Conservation (phyloP, 2,888 invertebrate species). For the Nomada flava region DNA sequence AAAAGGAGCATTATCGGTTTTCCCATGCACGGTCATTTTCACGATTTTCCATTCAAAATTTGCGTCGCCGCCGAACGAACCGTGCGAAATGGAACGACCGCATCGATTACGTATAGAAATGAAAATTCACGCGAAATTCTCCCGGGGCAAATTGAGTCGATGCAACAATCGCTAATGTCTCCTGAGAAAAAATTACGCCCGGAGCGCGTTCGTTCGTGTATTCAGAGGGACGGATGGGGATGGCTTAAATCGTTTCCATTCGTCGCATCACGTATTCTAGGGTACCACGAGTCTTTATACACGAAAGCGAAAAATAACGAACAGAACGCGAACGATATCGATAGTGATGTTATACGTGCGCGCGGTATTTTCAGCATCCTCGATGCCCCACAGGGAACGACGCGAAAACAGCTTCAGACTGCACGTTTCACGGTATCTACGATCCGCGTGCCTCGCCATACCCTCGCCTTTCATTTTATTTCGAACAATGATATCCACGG, state of each 20-base stretch:
- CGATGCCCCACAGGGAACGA: constrained; percentile 58
- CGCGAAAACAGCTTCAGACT: constrained; percentile 47
- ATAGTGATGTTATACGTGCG: constrained; percentile 46
- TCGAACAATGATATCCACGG: constrained; percentile 16
- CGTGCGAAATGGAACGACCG: background rate
- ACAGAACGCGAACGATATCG: constrained; percentile 52
- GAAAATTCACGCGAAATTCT: constrained; percentile 1
- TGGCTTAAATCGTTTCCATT: constrained; percentile 47
- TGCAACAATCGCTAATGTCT: constrained; percentile 16
- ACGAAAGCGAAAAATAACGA: constrained; percentile 41
- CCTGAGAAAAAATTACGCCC: constrained; percentile 1
- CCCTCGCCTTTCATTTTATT: constrained; percentile 32
- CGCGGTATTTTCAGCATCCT: constrained; percentile 43
- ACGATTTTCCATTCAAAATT: background rate
- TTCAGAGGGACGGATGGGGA: constrained; percentile 1
- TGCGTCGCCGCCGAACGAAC: background rate
- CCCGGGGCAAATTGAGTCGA: background rate
- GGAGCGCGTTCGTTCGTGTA: background rate
- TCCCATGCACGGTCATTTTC: constrained; percentile 1
- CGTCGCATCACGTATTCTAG: constrained; percentile 36
- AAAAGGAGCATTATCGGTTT: background rate
- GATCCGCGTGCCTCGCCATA: background rate
- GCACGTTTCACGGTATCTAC: constrained; percentile 21
- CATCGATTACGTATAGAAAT: background rate
- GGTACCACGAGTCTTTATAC: constrained; percentile 45